These are phyloP conservation scores for Amiota mariae DNA, from an alignment of 2,888 invertebrate genomes.

Conservation along the genomic window DNA sequence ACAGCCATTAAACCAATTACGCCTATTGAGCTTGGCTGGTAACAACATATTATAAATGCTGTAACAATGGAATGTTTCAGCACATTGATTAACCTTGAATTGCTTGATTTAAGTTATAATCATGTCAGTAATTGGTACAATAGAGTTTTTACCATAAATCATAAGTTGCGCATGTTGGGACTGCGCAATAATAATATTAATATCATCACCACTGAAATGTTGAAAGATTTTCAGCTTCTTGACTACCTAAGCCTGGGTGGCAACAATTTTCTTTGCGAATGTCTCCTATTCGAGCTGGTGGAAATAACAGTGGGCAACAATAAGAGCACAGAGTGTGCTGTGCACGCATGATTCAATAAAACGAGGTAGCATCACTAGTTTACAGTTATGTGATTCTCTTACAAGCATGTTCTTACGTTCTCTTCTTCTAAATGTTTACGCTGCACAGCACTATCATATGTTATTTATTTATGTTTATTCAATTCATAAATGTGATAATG, in stretches of 20 bases:
- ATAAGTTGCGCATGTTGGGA: constrained; percentile 73
- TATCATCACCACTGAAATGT: constrained; percentile 76
- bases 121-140: constrained; percentile 77
- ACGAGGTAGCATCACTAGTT: too few relatives aligned
- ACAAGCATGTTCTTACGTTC: too few relatives aligned
- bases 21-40: constrained; percentile 74
- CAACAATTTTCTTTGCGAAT: constrained; percentile 79
- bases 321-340: constrained; percentile 58
- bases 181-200: constrained; percentile 77
- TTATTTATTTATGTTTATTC: too few relatives aligned
- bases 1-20: constrained; percentile 71
- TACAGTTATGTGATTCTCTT: too few relatives aligned
- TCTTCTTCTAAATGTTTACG: too few relatives aligned
- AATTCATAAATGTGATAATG: too few relatives aligned
- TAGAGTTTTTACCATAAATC: constrained; percentile 71
- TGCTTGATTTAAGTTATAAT: constrained; percentile 76
- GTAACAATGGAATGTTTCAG: constrained; percentile 67
- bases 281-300: constrained; percentile 75
- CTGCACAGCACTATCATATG: too few relatives aligned
- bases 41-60: constrained; percentile 76
- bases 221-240: constrained; percentile 75
- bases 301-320: constrained; percentile 70
- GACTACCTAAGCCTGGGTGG: constrained; percentile 74
- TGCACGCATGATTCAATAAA: too few relatives aligned
- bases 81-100: constrained; percentile 72